Evolutionary conservation across 2,888 invertebrate genomes (phyloP), one percentile per base, ranked within the genome.

Genomic region (Caenorhabditis sp.): DNA sequence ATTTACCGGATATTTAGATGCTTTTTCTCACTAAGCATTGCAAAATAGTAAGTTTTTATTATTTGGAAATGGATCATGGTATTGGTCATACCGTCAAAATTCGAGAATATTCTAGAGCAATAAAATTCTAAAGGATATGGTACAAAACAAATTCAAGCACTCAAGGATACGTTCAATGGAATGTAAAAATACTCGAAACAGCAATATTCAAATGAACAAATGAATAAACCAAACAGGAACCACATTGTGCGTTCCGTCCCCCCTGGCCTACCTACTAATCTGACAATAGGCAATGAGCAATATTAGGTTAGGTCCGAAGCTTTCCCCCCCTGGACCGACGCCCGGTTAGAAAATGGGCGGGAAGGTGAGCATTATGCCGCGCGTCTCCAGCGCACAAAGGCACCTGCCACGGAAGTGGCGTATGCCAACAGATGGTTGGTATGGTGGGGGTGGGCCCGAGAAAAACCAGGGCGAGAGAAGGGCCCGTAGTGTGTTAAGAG

Each of bases 371-470:
- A 74, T 47, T 24, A 74, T 51, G 51, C 37, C 11, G 28, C 61
- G 61, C 28, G 37, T 44, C 60, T 28, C 44, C 51, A 65, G 18
- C 62, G 61, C 68, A 77, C 77, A 69, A 69, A 80, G 80, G 80
- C 80, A 80, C 80, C 80, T 80, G 80, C 65, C 80, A 65, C 80
- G 80, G 80, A 80, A 80, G 74, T 80, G 71, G 65, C 74, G 67
- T 68, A 76, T 77, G 81, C 71, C 81, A 81, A 77, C 81, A 81
- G 76, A 81, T 81, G 81, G 81, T 81, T 55, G 76, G 81, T 77
- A 77, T 80, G 74, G 70, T 74, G 51, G 55, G 9, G 15, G 58
- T 69, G 62, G n/a, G n/a, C n/a, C n/a, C 80, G 68, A 70, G 72
- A 79, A 80, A 70, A 80, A 68, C 56, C 32, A 70, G 15, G 61